A percentile compares a stretch with the other conserved stretches of the same genome.
Evolutionary conservation across 2,888 invertebrate genomes (phyloP).

Genomic region (Geotrupes spiniger): DNA sequence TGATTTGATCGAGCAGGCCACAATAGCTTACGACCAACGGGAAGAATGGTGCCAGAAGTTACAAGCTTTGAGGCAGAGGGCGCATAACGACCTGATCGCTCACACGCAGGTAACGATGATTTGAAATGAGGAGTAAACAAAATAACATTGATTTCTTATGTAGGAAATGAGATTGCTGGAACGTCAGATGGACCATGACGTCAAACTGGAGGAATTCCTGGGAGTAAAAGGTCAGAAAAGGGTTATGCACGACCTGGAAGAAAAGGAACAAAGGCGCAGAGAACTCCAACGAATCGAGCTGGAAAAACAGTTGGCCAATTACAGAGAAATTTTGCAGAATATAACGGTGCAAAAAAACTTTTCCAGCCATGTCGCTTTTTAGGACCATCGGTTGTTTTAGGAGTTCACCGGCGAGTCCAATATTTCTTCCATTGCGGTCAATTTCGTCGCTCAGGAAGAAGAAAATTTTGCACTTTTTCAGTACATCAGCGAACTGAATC

Average conservation of each 20-base stretch:
- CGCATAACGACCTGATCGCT: constrained; percentile 66
- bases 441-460: constrained; percentile 82
- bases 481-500: constrained; percentile 86
- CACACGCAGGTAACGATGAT: constrained; percentile 65
- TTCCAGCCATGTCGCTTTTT: background rate
- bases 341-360: constrained; percentile 55
- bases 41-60: constrained; percentile 80
- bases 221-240: constrained; percentile 79
- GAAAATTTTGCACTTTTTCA: constrained; percentile 90
- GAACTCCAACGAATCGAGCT: constrained; percentile 65
- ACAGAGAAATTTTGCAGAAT: constrained; percentile 71
- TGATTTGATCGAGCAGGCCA: constrained; percentile 85
- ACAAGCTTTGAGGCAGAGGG: constrained; percentile 73
- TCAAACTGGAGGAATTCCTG: constrained; percentile 80
- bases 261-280: constrained; percentile 69
- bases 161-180: constrained; percentile 86
- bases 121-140: constrained; percentile 1
- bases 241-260: constrained; percentile 70
- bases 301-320: constrained; percentile 68
- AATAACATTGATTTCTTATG: background rate
- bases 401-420: constrained; percentile 63
- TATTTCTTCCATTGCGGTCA: constrained; percentile 64
- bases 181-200: constrained; percentile 79
- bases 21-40: constrained; percentile 83
- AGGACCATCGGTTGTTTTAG: constrained; percentile 36